Percentiles rank a stretch among this genome's conserved stretches.
Conservation (phyloP, 2,113 vertebrate genomes). For the Ictidomys tridecemlineatus region DNA sequence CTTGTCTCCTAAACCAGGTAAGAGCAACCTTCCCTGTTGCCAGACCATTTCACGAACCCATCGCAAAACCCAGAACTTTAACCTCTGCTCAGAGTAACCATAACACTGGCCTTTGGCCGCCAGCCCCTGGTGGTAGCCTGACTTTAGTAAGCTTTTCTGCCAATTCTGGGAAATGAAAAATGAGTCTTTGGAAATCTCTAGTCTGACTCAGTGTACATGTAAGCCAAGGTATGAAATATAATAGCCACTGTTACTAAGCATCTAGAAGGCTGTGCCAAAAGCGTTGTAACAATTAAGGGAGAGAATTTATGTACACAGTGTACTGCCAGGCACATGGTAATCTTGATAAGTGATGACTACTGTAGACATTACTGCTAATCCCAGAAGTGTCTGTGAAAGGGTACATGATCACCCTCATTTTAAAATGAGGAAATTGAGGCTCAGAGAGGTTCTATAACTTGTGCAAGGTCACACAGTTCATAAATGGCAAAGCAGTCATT, state of each 20-base stretch:
- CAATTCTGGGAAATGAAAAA: constrained; percentile 48
- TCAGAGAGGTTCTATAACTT: constrained; percentile 9
- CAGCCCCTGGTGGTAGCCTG: neutral
- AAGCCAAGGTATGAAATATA: constrained; percentile 48
- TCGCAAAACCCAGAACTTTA: neutral
- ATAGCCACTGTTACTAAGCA: constrained; percentile 45
- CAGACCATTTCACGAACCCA: rapidly evolving
- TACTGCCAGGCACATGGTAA: neutral
- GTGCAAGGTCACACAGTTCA: neutral
- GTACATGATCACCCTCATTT: constrained; percentile 16
- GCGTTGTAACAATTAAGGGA: constrained; percentile 18
- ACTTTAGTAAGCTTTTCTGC: constrained; percentile 21
- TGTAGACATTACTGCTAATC: neutral
- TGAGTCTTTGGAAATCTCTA: constrained; percentile 1
- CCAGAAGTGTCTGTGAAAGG: neutral
- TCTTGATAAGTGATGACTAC: constrained; percentile 15
- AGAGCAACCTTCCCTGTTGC: neutral
- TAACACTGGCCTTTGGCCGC: neutral
- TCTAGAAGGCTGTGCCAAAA: constrained; percentile 47
- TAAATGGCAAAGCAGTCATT: neutral
- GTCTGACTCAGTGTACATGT: constrained; percentile 33
- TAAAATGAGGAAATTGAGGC: neutral
- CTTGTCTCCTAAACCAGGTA: neutral
- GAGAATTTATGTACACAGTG: neutral
- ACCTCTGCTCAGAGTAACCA: constrained; percentile 6